Evolutionary conservation across 2,113 vertebrate species (phyloP), one percentile per base, ranked within the genome.

Genomic region (Nesogale talazaci): DNA sequence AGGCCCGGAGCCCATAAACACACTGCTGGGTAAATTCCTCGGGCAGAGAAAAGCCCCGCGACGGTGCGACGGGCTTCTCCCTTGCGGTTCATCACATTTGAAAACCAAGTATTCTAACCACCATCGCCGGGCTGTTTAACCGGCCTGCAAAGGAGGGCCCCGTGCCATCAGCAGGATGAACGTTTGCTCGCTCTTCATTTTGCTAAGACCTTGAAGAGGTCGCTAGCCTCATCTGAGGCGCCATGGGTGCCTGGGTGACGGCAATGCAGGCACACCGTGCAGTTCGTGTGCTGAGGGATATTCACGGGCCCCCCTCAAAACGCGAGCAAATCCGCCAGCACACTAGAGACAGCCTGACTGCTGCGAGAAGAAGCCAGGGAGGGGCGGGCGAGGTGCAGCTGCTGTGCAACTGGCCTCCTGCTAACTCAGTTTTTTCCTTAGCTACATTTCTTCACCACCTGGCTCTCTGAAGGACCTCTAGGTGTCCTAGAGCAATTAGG

Each of bases 261-360:
- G 2, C 15, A 42, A 79, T 17, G 12, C 31, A 34, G 86, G 17
- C 34, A 36, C 31, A 36, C 0, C 3, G 14, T 16, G 40, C 25
- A 90, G 56, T 80, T 92, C 38, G 79, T 90, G 93, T 96, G 77
- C 59, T 46, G 81, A 67, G n/a, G 65, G 85, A 31, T 27, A 7
- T 7, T 57, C 36, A n/a, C 22, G n/a, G 63, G 25, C 81, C 78
- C 86, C 40, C 8, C 63, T 56, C n/a, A n/a, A n/a, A n/a, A 87
- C 42, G 89, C 61, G 76, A 82, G 83, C 52, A 70, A 86, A 29
- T 46, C 79, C 86, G 9, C 14, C 79, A 27, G 20, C 3, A 5
- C 12, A 1, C 22, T 36, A 74, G 86, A 85, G 22, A 42, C 19
- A 0, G 1, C 69, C 27, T 52, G 0, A 22, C 25, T 74, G n/a